Evolutionary conservation across 2,888 invertebrate species (phyloP), one percentile per base, ranked within the genome.

Genomic region (Dromius quadrimaculatus): DNA sequence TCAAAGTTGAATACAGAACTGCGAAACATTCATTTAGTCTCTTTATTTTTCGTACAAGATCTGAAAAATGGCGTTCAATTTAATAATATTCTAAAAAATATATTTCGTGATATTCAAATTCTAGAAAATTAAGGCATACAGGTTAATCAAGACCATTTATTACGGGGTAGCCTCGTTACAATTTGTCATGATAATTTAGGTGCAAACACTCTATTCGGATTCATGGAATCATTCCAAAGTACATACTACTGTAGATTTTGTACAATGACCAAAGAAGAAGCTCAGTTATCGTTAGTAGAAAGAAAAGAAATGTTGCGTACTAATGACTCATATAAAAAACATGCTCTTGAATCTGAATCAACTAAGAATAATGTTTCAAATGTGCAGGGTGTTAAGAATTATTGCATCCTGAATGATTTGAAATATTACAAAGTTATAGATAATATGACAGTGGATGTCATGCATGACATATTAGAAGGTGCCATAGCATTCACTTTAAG

Each of bases 401-500:
- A 38, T 38, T 38, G 38, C 11, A 13, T n/a, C 13, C 13, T 38
- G n/a, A n/a, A n/a, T n/a, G n/a, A n/a, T n/a, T n/a, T n/a, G n/a
- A 38, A 38, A 2, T 38, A 38, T n/a, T 38, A 38, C 15, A 38
- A 38, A 38, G 15, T 38, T 15, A 38, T 38, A n/a, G 15, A 38
- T 38, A 38, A 38, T 38, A 38, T 38, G 38, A 15, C 13, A 13
- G 38, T 38, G 5, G 38, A 38, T 38, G 15, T 38, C 0, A 38
- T 38, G 38, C 38, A 38, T 15, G 15, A 38, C 38, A 38, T 38
- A 13, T 38, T 38, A 13, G 38, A 38, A 38, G 38, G 38, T 3
- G 38, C 38, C 6, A 15, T 15, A 15, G 38, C 38, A 13, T 38
- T 38, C 3, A 38, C 38, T n/a, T 15, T 38, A 15, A 1, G 38